Evolutionary conservation across 1,140 invertebrate genomes (phyloP).

Genomic region (Melipona quadrifasciata): DNA sequence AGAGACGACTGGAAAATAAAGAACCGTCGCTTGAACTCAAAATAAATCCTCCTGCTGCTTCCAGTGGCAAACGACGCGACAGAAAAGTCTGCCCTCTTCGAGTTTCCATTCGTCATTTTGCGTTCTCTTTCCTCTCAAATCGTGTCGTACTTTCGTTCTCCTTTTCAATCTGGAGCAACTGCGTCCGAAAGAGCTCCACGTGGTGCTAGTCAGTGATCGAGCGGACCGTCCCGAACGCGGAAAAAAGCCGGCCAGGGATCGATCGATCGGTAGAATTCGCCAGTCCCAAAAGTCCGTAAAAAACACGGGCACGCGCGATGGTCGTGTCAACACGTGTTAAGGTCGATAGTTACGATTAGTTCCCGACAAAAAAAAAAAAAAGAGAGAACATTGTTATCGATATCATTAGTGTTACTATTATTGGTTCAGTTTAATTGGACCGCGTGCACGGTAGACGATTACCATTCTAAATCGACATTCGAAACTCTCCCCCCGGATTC

Average conservation of each 20-base stretch:
- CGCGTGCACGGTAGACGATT: slow-evolving; percentile 41
- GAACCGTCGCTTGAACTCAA: neutral
- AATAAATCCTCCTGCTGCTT: neutral
- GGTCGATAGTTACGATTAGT: slow-evolving; percentile 18
- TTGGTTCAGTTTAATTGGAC: slow-evolving; percentile 67
- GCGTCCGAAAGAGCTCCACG: neutral
- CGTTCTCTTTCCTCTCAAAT: too few relatives aligned
- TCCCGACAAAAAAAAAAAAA: neutral
- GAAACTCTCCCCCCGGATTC: neutral
- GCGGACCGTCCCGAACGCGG: neutral
- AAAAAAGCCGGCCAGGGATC: slow-evolving; percentile 6
- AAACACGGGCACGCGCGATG: neutral
- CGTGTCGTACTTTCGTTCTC: neutral
- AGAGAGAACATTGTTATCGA: slow-evolving; percentile 16
- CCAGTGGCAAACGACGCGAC: neutral
- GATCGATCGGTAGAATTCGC: slow-evolving; percentile 8
- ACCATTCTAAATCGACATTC: slow-evolving; percentile 39
- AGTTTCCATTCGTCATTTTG: neutral
- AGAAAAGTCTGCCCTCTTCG: neutral
- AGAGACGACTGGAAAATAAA: neutral
- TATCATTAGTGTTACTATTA: slow-evolving; percentile 57
- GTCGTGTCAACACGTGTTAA: neutral
- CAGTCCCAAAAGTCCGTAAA: neutral
- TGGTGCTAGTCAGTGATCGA: neutral
- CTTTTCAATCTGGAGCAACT: neutral